Conservation (phyloP, 2,888 invertebrate species). For the Brachyopa scutellaris region DNA sequence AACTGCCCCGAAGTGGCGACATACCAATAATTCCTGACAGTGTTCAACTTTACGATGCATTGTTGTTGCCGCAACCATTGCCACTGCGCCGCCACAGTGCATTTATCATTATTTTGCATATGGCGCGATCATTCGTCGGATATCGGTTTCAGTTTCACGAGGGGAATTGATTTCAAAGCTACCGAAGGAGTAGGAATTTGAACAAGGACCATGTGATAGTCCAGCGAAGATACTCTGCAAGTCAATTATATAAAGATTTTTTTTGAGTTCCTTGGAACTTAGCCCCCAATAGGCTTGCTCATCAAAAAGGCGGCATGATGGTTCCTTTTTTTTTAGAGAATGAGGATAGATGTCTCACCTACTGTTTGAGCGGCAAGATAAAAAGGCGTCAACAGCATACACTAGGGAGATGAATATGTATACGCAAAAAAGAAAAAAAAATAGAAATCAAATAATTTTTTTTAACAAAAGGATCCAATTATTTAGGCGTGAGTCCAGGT, state of each 20-base stretch:
- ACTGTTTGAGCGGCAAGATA: slow-evolving; percentile 58
- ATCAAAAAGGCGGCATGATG: slow-evolving; percentile 60
- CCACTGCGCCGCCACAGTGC: slow-evolving; percentile 34
- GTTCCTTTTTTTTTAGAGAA: neutral
- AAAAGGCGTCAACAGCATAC: slow-evolving; percentile 62
- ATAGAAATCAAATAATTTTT: no score
- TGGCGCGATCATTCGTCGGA: slow-evolving; percentile 62
- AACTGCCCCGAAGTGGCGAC: slow-evolving; percentile 55
- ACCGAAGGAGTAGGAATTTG: slow-evolving; percentile 52
- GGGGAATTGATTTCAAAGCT: slow-evolving; percentile 69
- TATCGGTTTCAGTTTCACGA: slow-evolving; percentile 54
- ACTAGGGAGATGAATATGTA: slow-evolving; percentile 6
- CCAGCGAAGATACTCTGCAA: slow-evolving; percentile 22
- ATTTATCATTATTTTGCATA: slow-evolving; percentile 73
- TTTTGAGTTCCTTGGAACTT: slow-evolving; percentile 70
- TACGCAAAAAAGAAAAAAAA: slow-evolving; percentile 7
- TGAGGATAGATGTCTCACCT: slow-evolving; percentile 9
- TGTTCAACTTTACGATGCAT: slow-evolving; percentile 41
- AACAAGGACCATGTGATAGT: slow-evolving; percentile 44
- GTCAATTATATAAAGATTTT: slow-evolving; percentile 71
- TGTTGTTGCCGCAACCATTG: slow-evolving; percentile 18
- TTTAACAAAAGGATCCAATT: slow-evolving; percentile 62
- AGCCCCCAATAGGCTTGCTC: slow-evolving; percentile 65
- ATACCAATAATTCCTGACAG: slow-evolving; percentile 69
- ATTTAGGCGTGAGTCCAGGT: slow-evolving; percentile 66